phyloP scores from a whole-genome alignment of 2,113 vertebrate genomes.

The Vicugna pacos region DNA sequence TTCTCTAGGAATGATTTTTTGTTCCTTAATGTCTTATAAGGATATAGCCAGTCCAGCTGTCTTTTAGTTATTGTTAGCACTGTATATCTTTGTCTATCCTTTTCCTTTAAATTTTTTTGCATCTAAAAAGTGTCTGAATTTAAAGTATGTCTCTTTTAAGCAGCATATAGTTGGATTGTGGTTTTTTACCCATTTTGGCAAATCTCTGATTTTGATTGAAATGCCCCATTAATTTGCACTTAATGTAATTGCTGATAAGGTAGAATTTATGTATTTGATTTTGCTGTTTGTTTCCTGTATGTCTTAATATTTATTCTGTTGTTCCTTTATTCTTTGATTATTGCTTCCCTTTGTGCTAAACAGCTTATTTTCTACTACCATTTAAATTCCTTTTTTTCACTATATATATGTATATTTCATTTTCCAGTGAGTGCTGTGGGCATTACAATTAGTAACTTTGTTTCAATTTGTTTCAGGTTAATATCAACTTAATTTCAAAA shows the following conservation, averaged over 20 bases:
- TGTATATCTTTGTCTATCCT: background rate
- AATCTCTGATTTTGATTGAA: background rate
- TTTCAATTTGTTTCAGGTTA: background rate
- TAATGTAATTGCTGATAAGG: background rate
- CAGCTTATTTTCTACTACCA: background rate
- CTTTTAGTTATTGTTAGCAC: background rate
- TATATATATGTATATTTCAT: background rate
- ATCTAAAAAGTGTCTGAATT: background rate
- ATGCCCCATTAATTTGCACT: background rate
- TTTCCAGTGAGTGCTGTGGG: background rate
- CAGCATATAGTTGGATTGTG: background rate
- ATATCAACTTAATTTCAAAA: background rate
- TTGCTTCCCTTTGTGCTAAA: background rate
- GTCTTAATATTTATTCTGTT: background rate
- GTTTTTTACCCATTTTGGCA: background rate
- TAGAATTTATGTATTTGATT: background rate
- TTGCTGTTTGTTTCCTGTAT: background rate
- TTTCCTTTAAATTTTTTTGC: background rate
- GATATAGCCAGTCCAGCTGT: background rate
- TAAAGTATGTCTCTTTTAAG: background rate
- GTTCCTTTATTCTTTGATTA: background rate
- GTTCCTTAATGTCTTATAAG: background rate
- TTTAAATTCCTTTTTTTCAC: background rate
- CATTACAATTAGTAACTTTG: constrained; percentile 8
- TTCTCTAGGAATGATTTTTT: background rate